A percentile compares a stretch with the other conserved stretches of the same genome.
Conservation (phyloP, 1,140 invertebrate species). For the Cotesia typhae region DNA sequence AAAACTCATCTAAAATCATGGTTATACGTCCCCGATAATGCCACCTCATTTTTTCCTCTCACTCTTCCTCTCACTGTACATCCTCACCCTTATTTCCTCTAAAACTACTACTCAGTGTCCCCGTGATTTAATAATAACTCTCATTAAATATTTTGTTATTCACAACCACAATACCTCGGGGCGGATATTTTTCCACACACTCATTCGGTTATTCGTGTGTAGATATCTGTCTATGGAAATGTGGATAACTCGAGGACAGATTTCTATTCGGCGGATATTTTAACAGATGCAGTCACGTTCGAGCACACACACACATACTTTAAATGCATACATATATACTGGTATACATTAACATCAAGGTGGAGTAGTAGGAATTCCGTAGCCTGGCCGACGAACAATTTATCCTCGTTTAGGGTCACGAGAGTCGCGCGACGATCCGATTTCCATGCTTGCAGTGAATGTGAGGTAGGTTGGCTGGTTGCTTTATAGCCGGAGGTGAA, state of each 20-base stretch:
- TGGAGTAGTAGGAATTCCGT: slow-evolving; percentile 10
- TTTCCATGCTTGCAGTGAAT: slow-evolving; percentile 10
- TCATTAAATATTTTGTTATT: slow-evolving; percentile 26
- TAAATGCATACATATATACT: not conserved
- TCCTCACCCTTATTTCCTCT: no score
- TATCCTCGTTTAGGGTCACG: slow-evolving; percentile 39
- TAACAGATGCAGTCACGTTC: slow-evolving; percentile 2
- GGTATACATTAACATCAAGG: not conserved
- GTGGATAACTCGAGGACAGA: slow-evolving; percentile 8
- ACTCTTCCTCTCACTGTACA: no score
- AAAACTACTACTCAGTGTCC: not conserved
- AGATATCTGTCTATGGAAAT: not conserved
- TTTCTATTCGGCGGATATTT: slow-evolving; percentile 1
- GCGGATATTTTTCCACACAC: slow-evolving; percentile 14
- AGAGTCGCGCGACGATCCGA: slow-evolving; percentile 8
- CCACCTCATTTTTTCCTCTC: no score
- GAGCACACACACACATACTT: not conserved
- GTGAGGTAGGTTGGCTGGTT: slow-evolving; percentile 18
- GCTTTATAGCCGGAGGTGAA: slow-evolving; percentile 42
- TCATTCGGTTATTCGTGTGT: no score
- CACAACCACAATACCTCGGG: slow-evolving; percentile 1
- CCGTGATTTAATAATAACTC: slow-evolving; percentile 23
- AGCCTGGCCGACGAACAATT: slow-evolving; percentile 36
- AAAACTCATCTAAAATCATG: no score
- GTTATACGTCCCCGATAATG: no score